Evolutionary conservation across 2,797 vertebrate genomes (phyloP).

Genomic region (Tauraco hartlaubi): DNA sequence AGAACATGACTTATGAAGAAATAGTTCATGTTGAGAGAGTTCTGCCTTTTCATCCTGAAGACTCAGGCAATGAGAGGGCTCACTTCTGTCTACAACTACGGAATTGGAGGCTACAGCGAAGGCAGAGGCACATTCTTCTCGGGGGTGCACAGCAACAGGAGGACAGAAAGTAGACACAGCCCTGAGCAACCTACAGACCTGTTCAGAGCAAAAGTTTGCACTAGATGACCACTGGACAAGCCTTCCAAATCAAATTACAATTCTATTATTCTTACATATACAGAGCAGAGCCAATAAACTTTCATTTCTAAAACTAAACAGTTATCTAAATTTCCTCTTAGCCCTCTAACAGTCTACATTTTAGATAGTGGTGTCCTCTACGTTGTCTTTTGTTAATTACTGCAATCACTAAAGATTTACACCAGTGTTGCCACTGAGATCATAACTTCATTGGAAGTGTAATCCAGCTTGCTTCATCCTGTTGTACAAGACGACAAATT

Average conservation of each 20-base stretch:
- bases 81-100: background rate
- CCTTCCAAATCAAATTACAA: background rate
- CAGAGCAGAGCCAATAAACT: background rate
- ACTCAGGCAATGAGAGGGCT: background rate
- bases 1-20: background rate
- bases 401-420: background rate
- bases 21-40: background rate
- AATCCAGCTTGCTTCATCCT: background rate
- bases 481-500: background rate
- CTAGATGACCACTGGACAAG: background rate
- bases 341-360: background rate
- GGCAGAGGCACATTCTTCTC: background rate
- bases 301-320: background rate
- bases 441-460: background rate
- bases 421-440: background rate
- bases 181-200: background rate
- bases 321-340: background rate
- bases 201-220: background rate
- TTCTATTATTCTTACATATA: background rate
- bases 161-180: background rate
- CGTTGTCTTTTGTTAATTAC: background rate
- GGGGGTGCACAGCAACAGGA: background rate
- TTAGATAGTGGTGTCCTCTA: background rate
- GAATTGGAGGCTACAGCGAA: background rate
- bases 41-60: background rate